Conservation (phyloP, 2,797 vertebrate genomes). For the Austrolebias charrua region DNA sequence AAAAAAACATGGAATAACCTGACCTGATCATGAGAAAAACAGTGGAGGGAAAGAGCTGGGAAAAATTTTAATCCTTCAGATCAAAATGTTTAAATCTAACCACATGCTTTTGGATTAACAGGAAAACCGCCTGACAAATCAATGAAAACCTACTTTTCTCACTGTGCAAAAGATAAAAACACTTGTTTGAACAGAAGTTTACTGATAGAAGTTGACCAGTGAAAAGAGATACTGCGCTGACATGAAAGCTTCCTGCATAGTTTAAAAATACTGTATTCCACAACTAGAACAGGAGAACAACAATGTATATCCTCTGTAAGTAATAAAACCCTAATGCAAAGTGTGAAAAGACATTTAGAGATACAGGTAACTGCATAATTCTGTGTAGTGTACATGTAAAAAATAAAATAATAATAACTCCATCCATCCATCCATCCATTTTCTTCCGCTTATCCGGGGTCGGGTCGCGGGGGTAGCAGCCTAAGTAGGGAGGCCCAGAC, state of each 20-base stretch:
- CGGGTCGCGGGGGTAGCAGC: no score
- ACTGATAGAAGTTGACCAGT: slow-evolving; percentile 7
- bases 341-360: not conserved
- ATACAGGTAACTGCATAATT: not conserved
- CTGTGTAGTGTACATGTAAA: no score
- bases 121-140: slow-evolving; percentile 25
- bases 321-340: not conserved
- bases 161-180: slow-evolving; percentile 42
- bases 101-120: slow-evolving; percentile 78
- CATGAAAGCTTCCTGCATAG: not conserved
- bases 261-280: not conserved
- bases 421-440: no score
- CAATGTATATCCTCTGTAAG: no score
- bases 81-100: slow-evolving; percentile 68
- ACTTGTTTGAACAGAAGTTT: slow-evolving; percentile 12
- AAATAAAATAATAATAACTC: no score
- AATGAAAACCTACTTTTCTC: slow-evolving; percentile 37
- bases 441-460: no score
- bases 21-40: slow-evolving; percentile 3
- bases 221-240: slow-evolving; percentile 10
- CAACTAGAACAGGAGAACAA: not conserved
- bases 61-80: slow-evolving; percentile 53
- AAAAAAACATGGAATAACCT: not conserved
- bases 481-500: no score
- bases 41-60: slow-evolving; percentile 27